phyloP scores from a whole-genome alignment of 2,888 invertebrate species.

The Morpho deidamia region DNA sequence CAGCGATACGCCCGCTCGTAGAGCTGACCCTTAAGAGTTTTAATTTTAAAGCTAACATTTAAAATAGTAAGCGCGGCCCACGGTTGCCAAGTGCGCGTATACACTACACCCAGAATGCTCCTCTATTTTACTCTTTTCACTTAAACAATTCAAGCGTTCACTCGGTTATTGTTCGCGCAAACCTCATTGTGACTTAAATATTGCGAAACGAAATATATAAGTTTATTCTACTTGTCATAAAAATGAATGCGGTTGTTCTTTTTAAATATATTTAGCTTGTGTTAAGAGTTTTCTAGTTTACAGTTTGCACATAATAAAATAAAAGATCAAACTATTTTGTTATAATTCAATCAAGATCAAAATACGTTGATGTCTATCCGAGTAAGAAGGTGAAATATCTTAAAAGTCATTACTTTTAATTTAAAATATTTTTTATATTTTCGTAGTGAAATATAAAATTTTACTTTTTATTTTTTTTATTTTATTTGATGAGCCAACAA shows the following conservation, averaged over 20 bases:
- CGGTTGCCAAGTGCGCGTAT: constrained; percentile 10
- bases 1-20: too few species aligned
- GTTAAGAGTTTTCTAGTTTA: too few species aligned
- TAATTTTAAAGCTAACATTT: constrained; percentile 1
- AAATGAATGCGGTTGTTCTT: not conserved
- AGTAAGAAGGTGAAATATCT: too few species aligned
- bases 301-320: too few species aligned
- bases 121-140: constrained; percentile 15
- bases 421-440: too few species aligned
- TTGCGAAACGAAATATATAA: constrained; percentile 7
- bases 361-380: too few species aligned
- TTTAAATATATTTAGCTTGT: not conserved
- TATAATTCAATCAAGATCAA: too few species aligned
- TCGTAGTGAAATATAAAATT: too few species aligned
- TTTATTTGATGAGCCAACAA: too few species aligned
- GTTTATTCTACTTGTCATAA: constrained; percentile 5
- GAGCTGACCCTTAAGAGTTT: not conserved
- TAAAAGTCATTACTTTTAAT: too few species aligned
- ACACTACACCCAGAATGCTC: constrained; percentile 9
- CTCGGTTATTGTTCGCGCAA: constrained; percentile 10
- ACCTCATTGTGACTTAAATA: constrained; percentile 12
- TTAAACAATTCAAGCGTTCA: constrained; percentile 13
- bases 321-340: too few species aligned
- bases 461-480: too few species aligned
- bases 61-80: not conserved